Percentiles rank a stretch among this genome's conserved stretches.
Evolutionary conservation across 2,797 vertebrate genomes (phyloP).

Genomic region (Lerista edwardsae): DNA sequence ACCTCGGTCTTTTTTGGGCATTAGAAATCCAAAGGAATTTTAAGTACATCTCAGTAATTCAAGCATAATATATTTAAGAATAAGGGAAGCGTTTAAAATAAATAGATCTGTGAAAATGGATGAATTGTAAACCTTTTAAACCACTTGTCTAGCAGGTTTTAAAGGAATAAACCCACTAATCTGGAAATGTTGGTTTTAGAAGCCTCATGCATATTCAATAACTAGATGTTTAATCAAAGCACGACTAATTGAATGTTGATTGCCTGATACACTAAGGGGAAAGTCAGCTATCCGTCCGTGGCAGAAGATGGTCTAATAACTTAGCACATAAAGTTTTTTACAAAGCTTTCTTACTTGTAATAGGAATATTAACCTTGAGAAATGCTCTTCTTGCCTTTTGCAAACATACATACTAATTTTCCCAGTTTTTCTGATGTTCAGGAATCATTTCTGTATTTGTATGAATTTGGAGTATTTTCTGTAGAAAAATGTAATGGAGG

Average conservation of each 20-base stretch:
- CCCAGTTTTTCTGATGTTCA: neutral
- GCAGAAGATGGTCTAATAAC: conserved; percentile 63
- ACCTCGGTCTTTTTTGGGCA: neutral
- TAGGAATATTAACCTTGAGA: conserved; percentile 51
- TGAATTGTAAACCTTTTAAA: conserved; percentile 54
- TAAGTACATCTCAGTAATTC: conserved; percentile 27
- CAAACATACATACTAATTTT: neutral
- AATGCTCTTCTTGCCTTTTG: conserved; percentile 53
- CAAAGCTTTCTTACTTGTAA: conserved; percentile 49
- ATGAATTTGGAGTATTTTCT: neutral
- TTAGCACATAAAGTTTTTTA: conserved; percentile 41
- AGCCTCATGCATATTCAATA: conserved; percentile 72
- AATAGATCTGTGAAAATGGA: conserved; percentile 63
- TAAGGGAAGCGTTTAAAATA: conserved; percentile 60
- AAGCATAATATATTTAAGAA: conserved; percentile 49
- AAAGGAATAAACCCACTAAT: conserved; percentile 42
- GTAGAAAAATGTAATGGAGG: neutral
- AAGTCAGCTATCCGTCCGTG: conserved; percentile 66
- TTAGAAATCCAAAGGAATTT: conserved; percentile 20
- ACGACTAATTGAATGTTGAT: conserved; percentile 73
- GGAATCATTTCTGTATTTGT: neutral
- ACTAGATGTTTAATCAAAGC: conserved; percentile 66
- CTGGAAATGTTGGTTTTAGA: conserved; percentile 51
- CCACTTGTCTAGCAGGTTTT: conserved; percentile 64
- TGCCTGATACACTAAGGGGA: conserved; percentile 68